These are phyloP conservation scores for Acrocephalus scirpaceus DNA, from an alignment of 2,797 vertebrate genomes.

Conservation along the genomic window DNA sequence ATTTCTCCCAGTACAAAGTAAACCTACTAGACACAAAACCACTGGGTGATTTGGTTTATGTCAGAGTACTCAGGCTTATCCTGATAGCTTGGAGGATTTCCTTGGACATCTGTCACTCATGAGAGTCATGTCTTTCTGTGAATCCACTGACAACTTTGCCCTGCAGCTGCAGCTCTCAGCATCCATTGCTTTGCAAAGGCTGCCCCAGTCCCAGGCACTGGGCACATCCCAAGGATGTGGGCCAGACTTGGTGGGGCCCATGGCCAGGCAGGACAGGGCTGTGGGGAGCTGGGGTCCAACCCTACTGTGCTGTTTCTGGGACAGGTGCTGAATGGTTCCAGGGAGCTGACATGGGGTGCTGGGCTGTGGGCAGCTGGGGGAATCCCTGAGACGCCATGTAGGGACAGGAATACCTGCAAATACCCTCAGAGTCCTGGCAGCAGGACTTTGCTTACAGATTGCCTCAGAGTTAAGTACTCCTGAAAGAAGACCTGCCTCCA, in stretches of 20 bases:
- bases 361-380: accelerated
- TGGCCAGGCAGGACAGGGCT: neutral
- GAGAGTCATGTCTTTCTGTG: neutral
- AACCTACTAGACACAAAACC: neutral
- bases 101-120: neutral
- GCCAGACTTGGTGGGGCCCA: accelerated
- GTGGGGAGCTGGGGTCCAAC: neutral
- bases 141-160: neutral
- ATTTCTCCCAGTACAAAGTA: neutral
- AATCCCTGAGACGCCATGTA: neutral
- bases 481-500: neutral
- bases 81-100: neutral
- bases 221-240: neutral
- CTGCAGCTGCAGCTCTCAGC: neutral
- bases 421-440: neutral
- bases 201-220: accelerated
- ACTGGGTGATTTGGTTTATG: neutral
- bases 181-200: accelerated
- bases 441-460: neutral
- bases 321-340: accelerated
- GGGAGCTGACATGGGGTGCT: accelerated
- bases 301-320: accelerated
- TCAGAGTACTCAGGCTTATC: neutral
- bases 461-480: neutral
- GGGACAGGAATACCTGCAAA: neutral